Evolutionary conservation across 2,113 vertebrate species (phyloP), one percentile per base, ranked within the genome.

Genomic region (Clarias magur): DNA sequence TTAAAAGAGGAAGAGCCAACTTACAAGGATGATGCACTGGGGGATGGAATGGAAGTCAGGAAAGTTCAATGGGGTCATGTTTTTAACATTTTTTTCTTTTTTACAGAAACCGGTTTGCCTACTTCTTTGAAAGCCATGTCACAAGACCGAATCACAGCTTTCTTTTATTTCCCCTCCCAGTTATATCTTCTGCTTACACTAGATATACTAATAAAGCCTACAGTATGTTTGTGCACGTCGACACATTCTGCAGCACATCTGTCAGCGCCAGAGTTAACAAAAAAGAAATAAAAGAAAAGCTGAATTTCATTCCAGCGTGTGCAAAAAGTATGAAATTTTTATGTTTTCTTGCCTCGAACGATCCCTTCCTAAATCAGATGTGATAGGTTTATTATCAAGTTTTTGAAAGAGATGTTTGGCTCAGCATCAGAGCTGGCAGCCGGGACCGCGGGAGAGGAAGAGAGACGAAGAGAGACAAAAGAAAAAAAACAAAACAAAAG

Each of bases 401-500:
- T 56, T 81, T 81, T 81, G 11, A 81, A 72, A 56, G 65, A 85
- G 75, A 67, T 34, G 17, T 86, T 70, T 80, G 63, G 60, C 60
- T 7, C 27, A 67, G 30, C 62, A 3, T 42, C n/a, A 82, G 67
- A 62, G 10, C 63, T 81, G 85, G 65, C 63, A 70, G 84, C 38
- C 21, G 65, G 62, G 34, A 72, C 8, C 21, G 30, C 79, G 60
- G 34, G 34, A 83, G 73, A 54, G 81, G 34, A 60, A 90, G 83
- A 59, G 87, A 83, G 86, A 89, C 34, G 81, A 80, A 67, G 67
- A 70, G 21, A 59, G 30, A 89, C 83, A 88, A n/a, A 75, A 73
- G 19, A 83, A 23, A 76, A 34, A 75, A 60, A 84, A 85, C 48
- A 80, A 86, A 90, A 91, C 83, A 91, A 93, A 91, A 91, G 89